Evolutionary conservation across 2,888 invertebrate genomes (phyloP), one percentile per base, ranked within the genome.

Genomic region (Platerodrilus igneus): DNA sequence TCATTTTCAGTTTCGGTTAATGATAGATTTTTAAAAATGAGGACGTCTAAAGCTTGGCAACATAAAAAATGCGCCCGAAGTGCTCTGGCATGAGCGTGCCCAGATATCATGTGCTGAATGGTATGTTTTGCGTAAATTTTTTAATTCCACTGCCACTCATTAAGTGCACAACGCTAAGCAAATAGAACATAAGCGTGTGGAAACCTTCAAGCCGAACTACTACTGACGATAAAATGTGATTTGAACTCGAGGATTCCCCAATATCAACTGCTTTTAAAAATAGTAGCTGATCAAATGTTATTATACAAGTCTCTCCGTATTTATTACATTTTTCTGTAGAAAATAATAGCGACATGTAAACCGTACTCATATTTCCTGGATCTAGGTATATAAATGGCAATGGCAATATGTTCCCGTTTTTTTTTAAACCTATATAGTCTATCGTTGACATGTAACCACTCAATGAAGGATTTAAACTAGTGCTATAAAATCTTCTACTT

Each of bases 101-200:
- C n/a, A n/a, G n/a, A n/a, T n/a, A n/a, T n/a, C n/a, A n/a, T 29
- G 15, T 29, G 14, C 14, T 10, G 10, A 27, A 27, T 27, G 27
- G 5, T 27, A 27, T 14, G 10, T 27, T 29, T 10, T 29, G 15
- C 29, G 17, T 17, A 17, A 29, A 29, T 29, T 29, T 18, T 29
- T 29, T 18, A 5, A 29, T 29, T 18, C 29, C 18, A 5, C 4
- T 29, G 18, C 29, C 29, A 29, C 15, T 29, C 29, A 15, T 29
- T 29, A 29, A 17, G 17, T 29, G 29, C 15, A 16, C 29, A 15
- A 29, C n/a, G 10, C 29, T 15, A 16, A 16, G 17, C 29, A 29
- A 29, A 29, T 17, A 29, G 18, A 18, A 29, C 29, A 29, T n/a
- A 29, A 29, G 29, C 16, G 29, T 29, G 29, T 29, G 29, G 15